Evolutionary conservation across 2,888 invertebrate genomes (phyloP), one percentile per base, ranked within the genome.

Genomic region (Notodonta ziczac): DNA sequence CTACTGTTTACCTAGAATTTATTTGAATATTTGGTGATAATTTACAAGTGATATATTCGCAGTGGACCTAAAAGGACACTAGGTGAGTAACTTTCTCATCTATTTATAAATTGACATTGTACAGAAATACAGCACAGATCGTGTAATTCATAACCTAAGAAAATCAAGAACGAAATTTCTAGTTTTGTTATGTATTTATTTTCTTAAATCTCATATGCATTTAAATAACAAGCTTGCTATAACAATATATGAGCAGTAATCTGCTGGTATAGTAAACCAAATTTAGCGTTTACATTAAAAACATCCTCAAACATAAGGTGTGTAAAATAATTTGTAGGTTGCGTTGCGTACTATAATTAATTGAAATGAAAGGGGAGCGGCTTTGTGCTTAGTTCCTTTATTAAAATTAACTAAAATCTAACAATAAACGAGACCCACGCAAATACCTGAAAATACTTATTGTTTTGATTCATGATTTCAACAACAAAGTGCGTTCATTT

Each of bases 1-100:
- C 81, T 84, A 85, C 85, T 91, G 91, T 92, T 93, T 92, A 90
- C 86, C 80, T 90, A 80, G 78, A 80, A 81, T 84, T 83, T 82
- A 84, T 86, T 89, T 84, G 78, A 86, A 87, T 87, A 87, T 83
- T 86, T 82, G 72, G 91, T 90, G 90, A 71, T 89, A 90, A 88
- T 90, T 90, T 91, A 88, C 86, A 87, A 90, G 90, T 92, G 90
- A 77, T 78, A 78, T 81, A 83, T 76, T 77, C 72, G 75, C 73
- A 77, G 81, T 74, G 77, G 69, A 76, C 74, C 76, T 73, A 74
- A 72, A 72, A 69, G 80, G 67, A 81, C 69, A 71, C 61, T 76
- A 76, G 84, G 90, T 89, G 73, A 84, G 89, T 86, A 61, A 62
- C 67, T 60, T 58, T 70, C 16, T 56, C 57, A 24, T 61, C 40